phyloP scores from a whole-genome alignment of 2,888 invertebrate genomes.

The Harpagoxenus sublaevis region DNA sequence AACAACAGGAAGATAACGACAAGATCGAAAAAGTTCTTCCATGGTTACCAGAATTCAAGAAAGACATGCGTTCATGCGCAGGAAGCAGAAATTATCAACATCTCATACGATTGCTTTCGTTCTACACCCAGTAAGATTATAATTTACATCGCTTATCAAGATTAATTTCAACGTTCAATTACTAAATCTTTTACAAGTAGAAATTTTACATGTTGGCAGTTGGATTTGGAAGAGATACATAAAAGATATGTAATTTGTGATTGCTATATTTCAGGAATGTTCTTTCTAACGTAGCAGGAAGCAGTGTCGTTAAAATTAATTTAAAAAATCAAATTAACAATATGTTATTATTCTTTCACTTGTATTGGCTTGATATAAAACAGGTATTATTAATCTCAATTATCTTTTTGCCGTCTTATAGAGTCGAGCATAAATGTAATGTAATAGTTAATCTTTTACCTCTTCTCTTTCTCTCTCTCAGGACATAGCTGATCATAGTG shows the following conservation, averaged over 20 bases:
- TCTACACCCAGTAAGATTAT: conserved; percentile 78
- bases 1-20: conserved; percentile 28
- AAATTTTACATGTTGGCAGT: neutral
- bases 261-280: conserved; percentile 79
- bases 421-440: neutral
- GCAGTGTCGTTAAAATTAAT: conserved; percentile 78
- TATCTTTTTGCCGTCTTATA: neutral
- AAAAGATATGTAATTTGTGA: conserved; percentile 11
- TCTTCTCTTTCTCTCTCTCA: conserved; percentile 58
- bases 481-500: conserved; percentile 80
- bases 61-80: conserved; percentile 71
- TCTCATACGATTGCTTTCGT: conserved; percentile 73
- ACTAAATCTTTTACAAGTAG: conserved; percentile 23
- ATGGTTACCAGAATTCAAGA: conserved; percentile 78
- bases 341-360: conserved; percentile 84
- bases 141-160: neutral
- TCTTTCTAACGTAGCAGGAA: conserved; percentile 76
- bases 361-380: conserved; percentile 83
- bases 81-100: conserved; percentile 75
- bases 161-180: conserved; percentile 13
- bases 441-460: conserved; percentile 38
- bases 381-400: conserved; percentile 78
- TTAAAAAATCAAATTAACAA: conserved; percentile 83
- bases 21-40: conserved; percentile 67
- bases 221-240: neutral